These are phyloP conservation scores for Protonibea diacanthus DNA, from an alignment of 2,797 vertebrate genomes.

Conservation along the genomic window DNA sequence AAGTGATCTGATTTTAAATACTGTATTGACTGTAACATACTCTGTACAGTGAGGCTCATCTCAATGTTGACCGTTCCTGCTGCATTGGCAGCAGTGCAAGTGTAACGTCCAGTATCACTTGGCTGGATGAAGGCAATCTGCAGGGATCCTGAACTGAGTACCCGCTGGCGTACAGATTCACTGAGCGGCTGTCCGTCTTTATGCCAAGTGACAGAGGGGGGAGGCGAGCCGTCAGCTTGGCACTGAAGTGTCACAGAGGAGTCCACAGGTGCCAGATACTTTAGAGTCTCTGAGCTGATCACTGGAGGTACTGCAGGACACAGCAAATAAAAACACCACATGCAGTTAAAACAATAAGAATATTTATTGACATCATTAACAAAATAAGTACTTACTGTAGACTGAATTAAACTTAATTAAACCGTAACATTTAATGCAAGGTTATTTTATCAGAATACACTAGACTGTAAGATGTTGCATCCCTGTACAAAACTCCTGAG, in stretches of 20 bases:
- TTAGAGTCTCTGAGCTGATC: conserved; percentile 83
- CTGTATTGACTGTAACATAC: conserved; percentile 75
- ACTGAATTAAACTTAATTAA: not conserved
- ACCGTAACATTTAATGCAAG: not conserved
- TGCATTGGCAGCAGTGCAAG: conserved; percentile 89
- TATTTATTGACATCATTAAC: not conserved
- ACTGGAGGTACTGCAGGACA: conserved; percentile 90
- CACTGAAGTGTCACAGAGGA: conserved; percentile 90
- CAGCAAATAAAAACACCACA: not conserved
- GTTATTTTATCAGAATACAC: not conserved
- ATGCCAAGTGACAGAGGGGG: conserved; percentile 90
- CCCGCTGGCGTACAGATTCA: conserved; percentile 86
- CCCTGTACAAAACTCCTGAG: not conserved
- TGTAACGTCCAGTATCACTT: conserved; percentile 89
- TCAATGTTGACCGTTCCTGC: conserved; percentile 88
- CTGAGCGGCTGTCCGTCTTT: conserved; percentile 87
- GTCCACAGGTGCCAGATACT: conserved; percentile 87
- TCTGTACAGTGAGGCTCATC: conserved; percentile 87
- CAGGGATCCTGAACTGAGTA: conserved; percentile 91
- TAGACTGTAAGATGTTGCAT: not conserved
- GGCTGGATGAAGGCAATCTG: conserved; percentile 91
- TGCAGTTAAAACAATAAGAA: fast-evolving
- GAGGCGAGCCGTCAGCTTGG: conserved; percentile 88
- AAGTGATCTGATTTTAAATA: not conserved
- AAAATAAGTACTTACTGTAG: too few relatives aligned